A percentile compares a stretch with the other conserved stretches of the same genome.
Evolutionary conservation across 2,797 vertebrate species (phyloP).

Genomic region (Vultur gryphus): DNA sequence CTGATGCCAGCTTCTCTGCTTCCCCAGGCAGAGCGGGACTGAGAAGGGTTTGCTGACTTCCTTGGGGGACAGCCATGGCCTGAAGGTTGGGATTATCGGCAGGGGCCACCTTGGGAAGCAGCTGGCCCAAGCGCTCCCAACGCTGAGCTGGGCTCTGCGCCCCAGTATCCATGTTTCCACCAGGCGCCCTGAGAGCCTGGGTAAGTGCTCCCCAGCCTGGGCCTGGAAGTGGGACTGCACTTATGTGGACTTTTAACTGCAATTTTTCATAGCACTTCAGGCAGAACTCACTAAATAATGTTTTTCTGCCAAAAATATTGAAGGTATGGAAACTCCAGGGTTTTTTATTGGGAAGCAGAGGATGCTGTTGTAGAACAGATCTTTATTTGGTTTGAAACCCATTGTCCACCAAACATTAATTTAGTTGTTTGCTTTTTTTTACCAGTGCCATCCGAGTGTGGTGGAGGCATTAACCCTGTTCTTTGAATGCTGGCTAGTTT

Average conservation of each 20-base stretch:
- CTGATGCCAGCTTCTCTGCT: neutral
- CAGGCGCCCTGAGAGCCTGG: slow-evolving; percentile 71
- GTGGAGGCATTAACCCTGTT: neutral
- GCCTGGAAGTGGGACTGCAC: neutral
- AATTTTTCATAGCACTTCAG: neutral
- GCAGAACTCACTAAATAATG: neutral
- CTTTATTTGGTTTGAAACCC: neutral
- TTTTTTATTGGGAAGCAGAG: neutral
- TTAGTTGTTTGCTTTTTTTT: neutral
- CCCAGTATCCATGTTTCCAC: slow-evolving; percentile 75
- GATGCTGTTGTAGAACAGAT: neutral
- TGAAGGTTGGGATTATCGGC: slow-evolving; percentile 79
- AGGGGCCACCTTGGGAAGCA: slow-evolving; percentile 79
- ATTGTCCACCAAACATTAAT: neutral
- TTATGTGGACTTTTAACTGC: neutral
- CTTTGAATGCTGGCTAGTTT: neutral
- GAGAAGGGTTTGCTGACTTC: neutral
- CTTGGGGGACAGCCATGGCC: neutral
- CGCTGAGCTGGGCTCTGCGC: slow-evolving; percentile 50
- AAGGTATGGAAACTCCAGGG: neutral
- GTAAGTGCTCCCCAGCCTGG: slow-evolving; percentile 43
- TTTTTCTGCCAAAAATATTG: neutral
- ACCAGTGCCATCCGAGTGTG: neutral
- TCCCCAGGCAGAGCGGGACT: neutral
- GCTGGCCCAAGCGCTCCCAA: slow-evolving; percentile 66